Base-by-base conservation (phyloP, 2,888 invertebrate genomes). In the Eledona agricola region DNA sequence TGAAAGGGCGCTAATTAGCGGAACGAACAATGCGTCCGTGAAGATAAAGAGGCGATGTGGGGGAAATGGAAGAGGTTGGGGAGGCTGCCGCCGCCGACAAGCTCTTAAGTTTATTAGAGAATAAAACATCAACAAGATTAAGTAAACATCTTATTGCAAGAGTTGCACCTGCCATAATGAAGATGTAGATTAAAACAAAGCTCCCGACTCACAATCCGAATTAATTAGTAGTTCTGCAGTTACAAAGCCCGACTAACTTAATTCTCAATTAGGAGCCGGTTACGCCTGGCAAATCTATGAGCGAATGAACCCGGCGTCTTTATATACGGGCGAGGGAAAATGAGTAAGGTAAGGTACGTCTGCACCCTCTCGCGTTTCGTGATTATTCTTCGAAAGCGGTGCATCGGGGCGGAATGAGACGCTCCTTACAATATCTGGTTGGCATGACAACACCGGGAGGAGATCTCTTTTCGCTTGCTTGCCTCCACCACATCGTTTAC, bases 361-460 rank as follows among this genome's bases (percentile, higher is more conserved):
- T 64, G 63, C 63, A 62, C 64, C 61, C 64, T n/a, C n/a, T 62
- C 65, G 62, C 59, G 62, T 65, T 60, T 64, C 66, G 62, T 64
- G 68, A 69, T 68, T 66, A 66, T 66, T 67, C 66, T 67, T 69
- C 63, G 58, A 63, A 63, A 63, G 62, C 60, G 57, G 56, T 61
- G 63, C 65, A 65, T 52, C 58, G 62, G 63, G 59, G 64, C 58
- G 63, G 65, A 64, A 66, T 62, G 58, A 62, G 62, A 57, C 59
- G 59, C 61, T 63, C 59, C 64, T 66, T 62, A 62, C 63, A 65
- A 62, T 64, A 65, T 63, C 63, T 58, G 57, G 71, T 71, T 65
- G 69, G 65, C 69, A 71, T 71, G 69, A 69, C 71, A 64, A 71
- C 70, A 58, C 60, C 52, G 60, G 34, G 23, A 22, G 54, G 59